These are phyloP conservation scores for Atta cephalotes DNA, from an alignment of 1,140 invertebrate species.

Conservation along the genomic window DNA sequence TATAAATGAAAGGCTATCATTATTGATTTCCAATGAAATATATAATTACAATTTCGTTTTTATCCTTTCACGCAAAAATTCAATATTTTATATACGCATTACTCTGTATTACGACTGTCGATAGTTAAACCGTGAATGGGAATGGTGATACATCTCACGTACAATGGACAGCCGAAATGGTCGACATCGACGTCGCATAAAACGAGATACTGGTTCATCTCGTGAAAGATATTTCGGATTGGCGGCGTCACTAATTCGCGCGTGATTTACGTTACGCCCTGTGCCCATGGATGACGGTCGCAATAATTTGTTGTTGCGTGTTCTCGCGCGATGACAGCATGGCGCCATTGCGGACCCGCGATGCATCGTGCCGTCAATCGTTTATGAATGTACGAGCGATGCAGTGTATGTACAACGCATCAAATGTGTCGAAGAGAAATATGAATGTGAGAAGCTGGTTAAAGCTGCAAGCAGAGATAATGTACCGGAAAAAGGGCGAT, in stretches of 20 bases:
- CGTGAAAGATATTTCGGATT: conserved; percentile 50
- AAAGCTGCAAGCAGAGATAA: conserved; percentile 7
- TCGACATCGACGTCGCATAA: conserved; percentile 46
- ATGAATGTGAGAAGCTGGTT: not conserved
- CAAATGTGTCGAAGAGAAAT: not conserved
- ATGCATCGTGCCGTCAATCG: conserved; percentile 53
- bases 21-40: not conserved
- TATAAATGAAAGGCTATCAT: not conserved
- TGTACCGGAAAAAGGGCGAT: conserved; percentile 15
- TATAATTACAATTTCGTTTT: not conserved
- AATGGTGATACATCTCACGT: not conserved
- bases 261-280: conserved; percentile 48
- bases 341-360: conserved; percentile 39
- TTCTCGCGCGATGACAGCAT: conserved; percentile 34
- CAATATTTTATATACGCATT: not conserved
- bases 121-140: conserved; percentile 12
- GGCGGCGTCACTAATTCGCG: conserved; percentile 37
- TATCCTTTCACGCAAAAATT: not conserved
- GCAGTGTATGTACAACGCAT: conserved; percentile 3
- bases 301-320: conserved; percentile 56
- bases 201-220: conserved; percentile 40
- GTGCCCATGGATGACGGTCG: conserved; percentile 50
- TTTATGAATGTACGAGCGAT: conserved; percentile 25
- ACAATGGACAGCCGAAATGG: conserved; percentile 23
- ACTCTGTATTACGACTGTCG: not conserved